Evolutionary conservation across 2,888 invertebrate species (phyloP).

Genomic region (Anoplius nigerrimus): DNA sequence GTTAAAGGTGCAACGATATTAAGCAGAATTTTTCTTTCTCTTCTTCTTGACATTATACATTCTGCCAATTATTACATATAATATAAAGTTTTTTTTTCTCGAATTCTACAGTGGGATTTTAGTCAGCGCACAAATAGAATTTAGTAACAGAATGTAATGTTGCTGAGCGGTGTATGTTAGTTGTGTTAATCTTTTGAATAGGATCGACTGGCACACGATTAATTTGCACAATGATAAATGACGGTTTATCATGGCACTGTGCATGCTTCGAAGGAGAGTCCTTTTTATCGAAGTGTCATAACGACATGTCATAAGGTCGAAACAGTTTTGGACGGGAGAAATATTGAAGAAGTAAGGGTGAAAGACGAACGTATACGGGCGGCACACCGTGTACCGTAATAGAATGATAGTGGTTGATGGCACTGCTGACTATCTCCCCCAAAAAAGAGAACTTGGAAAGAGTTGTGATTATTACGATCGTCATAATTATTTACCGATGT

Average conservation of each 20-base stretch:
- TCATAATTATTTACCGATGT: conserved; percentile 75
- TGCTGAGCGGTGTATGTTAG: conserved; percentile 5
- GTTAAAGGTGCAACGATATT: conserved; percentile 4
- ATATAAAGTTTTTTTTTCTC: not conserved
- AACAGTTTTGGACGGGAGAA: no score
- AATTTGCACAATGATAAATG: no score
- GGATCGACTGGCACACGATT: not conserved
- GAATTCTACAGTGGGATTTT: conserved; percentile 20
- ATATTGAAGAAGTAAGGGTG: no score
- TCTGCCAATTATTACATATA: not conserved
- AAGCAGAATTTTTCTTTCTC: not conserved
- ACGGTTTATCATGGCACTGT: no score
- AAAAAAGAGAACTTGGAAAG: conserved; percentile 29
- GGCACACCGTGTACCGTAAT: no score
- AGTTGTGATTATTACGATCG: conserved; percentile 15
- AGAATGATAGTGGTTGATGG: not conserved
- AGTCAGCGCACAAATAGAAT: conserved; percentile 39
- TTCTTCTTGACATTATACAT: not conserved
- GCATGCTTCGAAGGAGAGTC: no score
- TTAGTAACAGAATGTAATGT: not conserved
- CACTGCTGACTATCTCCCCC: conserved; percentile 41
- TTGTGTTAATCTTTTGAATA: conserved; percentile 15
- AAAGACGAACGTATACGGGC: no score
- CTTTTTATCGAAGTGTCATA: no score
- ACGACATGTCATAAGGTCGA: no score